Evolutionary conservation across 2,113 vertebrate genomes (phyloP), one percentile per base, ranked within the genome.

Genomic region (Camarhynchus parvulus): DNA sequence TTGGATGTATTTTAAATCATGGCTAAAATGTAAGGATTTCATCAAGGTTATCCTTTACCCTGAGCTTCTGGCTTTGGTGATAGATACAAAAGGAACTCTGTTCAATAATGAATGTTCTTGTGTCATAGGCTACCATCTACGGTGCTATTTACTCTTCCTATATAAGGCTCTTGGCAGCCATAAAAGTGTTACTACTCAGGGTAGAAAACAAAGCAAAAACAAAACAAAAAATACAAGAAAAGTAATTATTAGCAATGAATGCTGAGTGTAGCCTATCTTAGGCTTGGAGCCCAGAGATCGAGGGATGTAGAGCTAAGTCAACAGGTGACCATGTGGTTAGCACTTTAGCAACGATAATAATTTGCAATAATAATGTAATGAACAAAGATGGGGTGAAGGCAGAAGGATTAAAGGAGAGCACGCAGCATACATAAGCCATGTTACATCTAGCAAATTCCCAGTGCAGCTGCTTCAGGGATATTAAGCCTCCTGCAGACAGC

Each of bases 391-490:
- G 49, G 44, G 70, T 66, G 67, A 91, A 92, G 90, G 89, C 81
- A 95, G 77, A 81, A 90, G 81, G 92, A 97, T 96, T 96, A 93
- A 74, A 77, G 63, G 52, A 52, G 55, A 70, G 23, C 67, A 37
- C 66, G 90, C 69, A 70, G 77, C 39, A 75, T 75, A 61, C 59
- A 66, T 95, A 96, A 91, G 89, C 87, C 77, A 46, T 80, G 80
- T 35, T 87, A 59, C 68, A 64, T 87, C 82, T 85, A 94, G 88
- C 90, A 95, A 95, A 96, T 96, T 95, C 96, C 94, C 72, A 56
- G 58, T 59, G 76, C 94, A 97, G 95, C 92, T 97, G 94, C 88
- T 83, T 81, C 88, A 78, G 85, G 81, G 91, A 85, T 81, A 53
- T 79, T 92, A 96, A 97, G 87, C 92, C 86, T 81, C 64, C 46